Evolutionary conservation across 2,113 vertebrate genomes (phyloP).

Genomic region (Orthonyx spaldingii): DNA sequence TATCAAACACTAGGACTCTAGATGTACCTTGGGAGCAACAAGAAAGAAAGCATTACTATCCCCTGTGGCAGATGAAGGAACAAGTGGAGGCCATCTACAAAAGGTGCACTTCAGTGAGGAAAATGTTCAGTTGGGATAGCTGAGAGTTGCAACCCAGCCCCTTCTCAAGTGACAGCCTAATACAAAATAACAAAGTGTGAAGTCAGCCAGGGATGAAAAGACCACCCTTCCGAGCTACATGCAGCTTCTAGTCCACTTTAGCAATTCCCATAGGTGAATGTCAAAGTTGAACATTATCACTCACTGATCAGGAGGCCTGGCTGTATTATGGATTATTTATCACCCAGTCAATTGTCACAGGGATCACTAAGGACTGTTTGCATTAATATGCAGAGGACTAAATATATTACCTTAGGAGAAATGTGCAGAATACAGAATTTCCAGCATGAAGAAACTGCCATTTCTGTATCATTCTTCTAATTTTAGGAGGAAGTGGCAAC

Average conservation of each 20-base stretch:
- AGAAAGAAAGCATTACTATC: neutral
- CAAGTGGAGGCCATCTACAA: neutral
- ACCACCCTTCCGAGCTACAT: accelerated
- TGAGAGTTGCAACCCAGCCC: neutral
- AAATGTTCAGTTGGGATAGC: neutral
- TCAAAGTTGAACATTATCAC: neutral
- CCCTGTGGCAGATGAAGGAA: neutral
- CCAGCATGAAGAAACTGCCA: neutral
- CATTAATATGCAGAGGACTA: neutral
- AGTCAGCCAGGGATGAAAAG: neutral
- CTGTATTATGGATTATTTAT: neutral
- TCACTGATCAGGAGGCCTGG: neutral
- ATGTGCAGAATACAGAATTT: neutral
- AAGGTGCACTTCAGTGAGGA: neutral
- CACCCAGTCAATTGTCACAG: neutral
- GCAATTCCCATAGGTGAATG: neutral
- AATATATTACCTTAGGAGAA: neutral
- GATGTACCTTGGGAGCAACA: neutral
- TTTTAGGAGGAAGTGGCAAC: neutral
- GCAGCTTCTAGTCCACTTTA: neutral
- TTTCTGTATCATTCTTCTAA: neutral
- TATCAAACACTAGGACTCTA: neutral
- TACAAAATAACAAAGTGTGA: neutral
- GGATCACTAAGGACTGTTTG: neutral
- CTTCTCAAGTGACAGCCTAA: neutral